Evolutionary conservation across 2,797 vertebrate genomes (phyloP), one percentile per base, ranked within the genome.

Genomic region (Loris lydekkerianus): DNA sequence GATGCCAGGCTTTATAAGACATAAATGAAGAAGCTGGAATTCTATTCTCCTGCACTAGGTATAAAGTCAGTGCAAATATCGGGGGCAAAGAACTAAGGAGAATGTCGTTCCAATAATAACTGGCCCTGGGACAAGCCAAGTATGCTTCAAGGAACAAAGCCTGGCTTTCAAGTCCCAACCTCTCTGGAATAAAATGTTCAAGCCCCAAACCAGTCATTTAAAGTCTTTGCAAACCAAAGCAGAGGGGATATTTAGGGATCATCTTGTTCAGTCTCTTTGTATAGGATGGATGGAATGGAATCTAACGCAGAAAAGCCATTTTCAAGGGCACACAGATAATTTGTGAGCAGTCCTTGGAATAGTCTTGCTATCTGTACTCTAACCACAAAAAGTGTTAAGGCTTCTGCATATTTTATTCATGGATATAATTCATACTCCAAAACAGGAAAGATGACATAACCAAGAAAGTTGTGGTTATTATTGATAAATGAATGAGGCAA

Each of bases 181-280:
- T 60, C 34, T 77, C 40, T 27, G 72, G n/a, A 43, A 60, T 40
- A 15, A 88, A 37, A 49, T 58, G 31, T 40, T 83, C 56, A 72
- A 73, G 43, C 7, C 21, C 31, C 46, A 75, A 23, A 18, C 27
- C 43, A 89, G 21, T 40, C 49, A 89, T 31, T 63, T 49, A 21
- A 85, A 31, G 7, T 65, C 31, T 23, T 89, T 40, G 75, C 65
- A 93, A 70, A 10, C 23, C 43, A 96, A 86, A 93, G 27, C 29
- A 73, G 53, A 93, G 31, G 75, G 15, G 67, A 76, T 60, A 80
- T 3, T 27, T 61, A 70, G 76, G 61, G 31, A 65, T 3, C 43
- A 69, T 23, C 15, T 43, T 72, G 9, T 27, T 69, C 15, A 37
- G 11, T 94, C 21, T 65, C 73, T 86, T 73, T 37, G 18, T 27